A percentile compares a stretch with the other conserved stretches of the same genome.
phyloP scores from a whole-genome alignment of 2,888 invertebrate genomes.

The Caradrina clavipalpis region DNA sequence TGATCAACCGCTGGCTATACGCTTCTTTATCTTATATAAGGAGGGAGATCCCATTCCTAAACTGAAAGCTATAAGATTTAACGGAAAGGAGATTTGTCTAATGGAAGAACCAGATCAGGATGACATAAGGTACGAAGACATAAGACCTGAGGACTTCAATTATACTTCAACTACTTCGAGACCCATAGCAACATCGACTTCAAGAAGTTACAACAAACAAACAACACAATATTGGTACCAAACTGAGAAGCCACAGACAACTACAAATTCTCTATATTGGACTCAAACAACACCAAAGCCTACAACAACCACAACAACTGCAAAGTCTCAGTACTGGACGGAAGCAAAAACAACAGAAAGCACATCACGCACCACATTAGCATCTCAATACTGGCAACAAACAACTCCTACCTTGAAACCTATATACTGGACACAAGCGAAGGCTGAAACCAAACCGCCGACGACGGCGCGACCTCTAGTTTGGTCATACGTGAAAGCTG shows the following conservation, averaged over 20 bases:
- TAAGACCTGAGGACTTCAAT: background rate
- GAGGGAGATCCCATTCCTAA: slow-evolving; percentile 82
- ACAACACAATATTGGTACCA: slow-evolving; percentile 22
- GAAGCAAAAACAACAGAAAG: slow-evolving; percentile 5
- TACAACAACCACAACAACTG: background rate
- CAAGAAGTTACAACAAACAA: slow-evolving; percentile 14
- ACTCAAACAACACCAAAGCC: slow-evolving; percentile 12
- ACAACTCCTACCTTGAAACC: slow-evolving; percentile 29
- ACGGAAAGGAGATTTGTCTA: slow-evolving; percentile 90
- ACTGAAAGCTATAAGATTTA: slow-evolving; percentile 86
- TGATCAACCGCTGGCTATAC: slow-evolving; percentile 85
- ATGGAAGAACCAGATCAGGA: background rate
- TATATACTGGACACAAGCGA: slow-evolving; percentile 28
- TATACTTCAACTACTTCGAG: slow-evolving; percentile 16
- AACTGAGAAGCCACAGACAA: slow-evolving; percentile 25
- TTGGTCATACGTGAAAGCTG: slow-evolving; percentile 27
- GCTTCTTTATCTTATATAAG: slow-evolving; percentile 91
- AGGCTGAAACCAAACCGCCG: slow-evolving; percentile 10
- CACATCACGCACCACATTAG: slow-evolving; percentile 5
- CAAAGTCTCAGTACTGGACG: slow-evolving; percentile 29
- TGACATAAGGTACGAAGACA: background rate
- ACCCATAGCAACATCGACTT: slow-evolving; percentile 4
- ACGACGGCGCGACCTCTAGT: slow-evolving; percentile 21
- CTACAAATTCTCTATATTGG: slow-evolving; percentile 24
- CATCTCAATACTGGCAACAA: slow-evolving; percentile 33